Base-by-base conservation (phyloP, 2,888 invertebrate species). In the Lithophane semibrunnea region DNA sequence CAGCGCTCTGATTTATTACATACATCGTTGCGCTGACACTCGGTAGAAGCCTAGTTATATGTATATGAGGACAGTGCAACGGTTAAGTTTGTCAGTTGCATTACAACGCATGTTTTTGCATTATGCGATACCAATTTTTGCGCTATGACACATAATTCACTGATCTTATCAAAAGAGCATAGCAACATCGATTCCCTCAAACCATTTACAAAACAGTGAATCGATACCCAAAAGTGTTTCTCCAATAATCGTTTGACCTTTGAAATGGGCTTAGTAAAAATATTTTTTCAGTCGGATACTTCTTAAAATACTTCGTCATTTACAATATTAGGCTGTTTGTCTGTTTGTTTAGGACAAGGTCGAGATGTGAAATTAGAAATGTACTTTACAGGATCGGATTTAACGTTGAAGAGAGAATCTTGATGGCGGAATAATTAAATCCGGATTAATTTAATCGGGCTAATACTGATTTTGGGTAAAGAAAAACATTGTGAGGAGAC, bases 311-410 rank as follows among this genome's bases (percentile, higher is more conserved):
- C 73, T 79, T 69, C 69, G 69, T 82, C 76, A 77, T 87, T 77
- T 75, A 76, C 60, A 75, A 75, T 80, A 77, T 82, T 82, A 61
- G 12, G 64, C 69, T 84, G 73, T 83, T 87, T 81, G 66, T 77
- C 74, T 85, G 77, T 86, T 88, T 84, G 73, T 67, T 79, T 42
- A 86, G 82, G 82, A 84, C 75, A 67, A 84, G 74, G 73, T 70
- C 73, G 42, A 60, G 69, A 71, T 63, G 16, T 65, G 44, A 74
- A 80, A 85, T 74, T 82, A 72, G 71, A 77, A 80, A 78, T 75
- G 74, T 80, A 73, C 49, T 72, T 64, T 60, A 73, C 66, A 21
- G 21, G 61, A 79, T 74, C 63, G 42, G 67, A 79, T 84, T 69
- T 66, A 74, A 75, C 58, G 58, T 42, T 66, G 49, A 72, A 76